Evolutionary conservation across 1,140 invertebrate species (phyloP).

Genomic region (Euura lappo): DNA sequence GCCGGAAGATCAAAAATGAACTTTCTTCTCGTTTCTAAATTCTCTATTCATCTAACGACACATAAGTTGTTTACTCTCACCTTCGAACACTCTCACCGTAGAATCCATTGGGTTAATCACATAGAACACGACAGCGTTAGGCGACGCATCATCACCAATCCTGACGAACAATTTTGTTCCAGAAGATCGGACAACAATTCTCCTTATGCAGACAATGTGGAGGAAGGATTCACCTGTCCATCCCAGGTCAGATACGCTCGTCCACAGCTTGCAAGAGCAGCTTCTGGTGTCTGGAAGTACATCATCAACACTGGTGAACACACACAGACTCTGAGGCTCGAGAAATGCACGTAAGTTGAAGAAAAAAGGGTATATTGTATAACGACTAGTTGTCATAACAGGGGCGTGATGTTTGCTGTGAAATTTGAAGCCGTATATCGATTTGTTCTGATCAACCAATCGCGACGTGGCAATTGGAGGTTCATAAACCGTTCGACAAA

Average conservation of each 20-base stretch:
- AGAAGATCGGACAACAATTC: conserved; percentile 62
- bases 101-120: no score
- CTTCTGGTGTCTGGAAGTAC: conserved; percentile 84
- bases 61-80: background rate
- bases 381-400: background rate
- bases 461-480: background rate
- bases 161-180: conserved; percentile 29
- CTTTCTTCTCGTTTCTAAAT: background rate
- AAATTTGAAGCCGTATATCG: no score
- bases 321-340: conserved; percentile 82
- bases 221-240: conserved; percentile 79
- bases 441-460: background rate
- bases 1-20: background rate
- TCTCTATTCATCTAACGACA: background rate
- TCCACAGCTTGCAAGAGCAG: conserved; percentile 81
- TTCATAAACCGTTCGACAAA: background rate
- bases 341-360: conserved; percentile 79
- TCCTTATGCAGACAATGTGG: conserved; percentile 50
- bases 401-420: background rate
- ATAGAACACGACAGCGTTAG: background rate
- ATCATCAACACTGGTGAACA: conserved; percentile 88
- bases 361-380: conserved; percentile 19
- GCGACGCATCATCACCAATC: background rate
- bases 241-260: conserved; percentile 84
- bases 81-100: no score